Evolutionary conservation across 1,140 invertebrate genomes (phyloP).

Genomic region (Drosophila sp.): DNA sequence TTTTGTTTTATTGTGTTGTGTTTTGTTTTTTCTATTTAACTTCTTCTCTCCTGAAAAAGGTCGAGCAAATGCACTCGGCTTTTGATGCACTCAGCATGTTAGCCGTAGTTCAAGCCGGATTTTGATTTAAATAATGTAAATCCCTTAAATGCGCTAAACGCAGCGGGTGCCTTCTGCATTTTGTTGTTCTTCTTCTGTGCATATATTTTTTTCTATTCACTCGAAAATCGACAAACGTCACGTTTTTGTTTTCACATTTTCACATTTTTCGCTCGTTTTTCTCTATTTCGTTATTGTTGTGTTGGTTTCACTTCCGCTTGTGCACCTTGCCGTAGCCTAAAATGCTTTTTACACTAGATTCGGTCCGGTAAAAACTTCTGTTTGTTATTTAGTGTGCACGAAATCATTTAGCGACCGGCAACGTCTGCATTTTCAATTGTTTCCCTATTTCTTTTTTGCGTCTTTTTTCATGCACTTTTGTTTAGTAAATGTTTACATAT

Average conservation of each 20-base stretch:
- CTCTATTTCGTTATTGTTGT: conserved; percentile 20
- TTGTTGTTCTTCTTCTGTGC: conserved; percentile 13
- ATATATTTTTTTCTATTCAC: not conserved
- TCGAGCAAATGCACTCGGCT: conserved; percentile 49
- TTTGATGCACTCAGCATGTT: conserved; percentile 49
- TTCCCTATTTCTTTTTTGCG: conserved; percentile 15
- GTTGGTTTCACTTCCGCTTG: conserved; percentile 32
- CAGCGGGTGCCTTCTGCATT: conserved; percentile 38
- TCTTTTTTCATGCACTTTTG: conserved; percentile 29
- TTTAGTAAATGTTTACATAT: conserved; percentile 65
- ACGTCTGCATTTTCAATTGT: conserved; percentile 46
- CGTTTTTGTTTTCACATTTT: conserved; percentile 59
- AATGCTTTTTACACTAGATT: conserved; percentile 31
- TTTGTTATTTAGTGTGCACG: conserved; percentile 68
- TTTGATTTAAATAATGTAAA: conserved; percentile 77
- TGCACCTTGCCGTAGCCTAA: conserved; percentile 37
- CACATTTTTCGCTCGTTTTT: conserved; percentile 8
- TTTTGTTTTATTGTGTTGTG: conserved; percentile 54
- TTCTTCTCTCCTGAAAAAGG: not conserved
- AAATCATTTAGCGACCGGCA: conserved; percentile 64
- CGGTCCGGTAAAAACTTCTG: conserved; percentile 49
- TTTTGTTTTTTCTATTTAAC: conserved; percentile 40
- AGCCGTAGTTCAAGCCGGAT: conserved; percentile 13
- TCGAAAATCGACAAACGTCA: conserved; percentile 55
- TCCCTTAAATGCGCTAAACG: conserved; percentile 77